Conservation (phyloP, 2,888 invertebrate genomes). For the Brenthis daphne region DNA sequence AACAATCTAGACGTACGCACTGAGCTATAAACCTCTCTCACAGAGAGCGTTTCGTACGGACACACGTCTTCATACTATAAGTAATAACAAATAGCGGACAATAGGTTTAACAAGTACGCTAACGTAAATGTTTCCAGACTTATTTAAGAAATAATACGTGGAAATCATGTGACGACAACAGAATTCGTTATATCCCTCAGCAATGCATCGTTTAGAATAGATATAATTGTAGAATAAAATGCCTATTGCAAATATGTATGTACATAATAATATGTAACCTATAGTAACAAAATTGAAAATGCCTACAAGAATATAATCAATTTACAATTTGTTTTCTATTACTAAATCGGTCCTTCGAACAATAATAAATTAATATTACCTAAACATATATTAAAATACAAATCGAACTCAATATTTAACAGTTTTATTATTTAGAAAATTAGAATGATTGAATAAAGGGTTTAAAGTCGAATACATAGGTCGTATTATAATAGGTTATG, state of each 20-base stretch:
- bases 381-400: too few relatives aligned
- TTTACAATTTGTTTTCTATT: background rate
- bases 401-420: too few relatives aligned
- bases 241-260: background rate
- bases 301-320: too few relatives aligned
- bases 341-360: too few relatives aligned
- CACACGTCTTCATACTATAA: background rate
- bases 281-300: too few relatives aligned
- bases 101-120: slow-evolving; percentile 22
- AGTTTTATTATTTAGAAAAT: too few relatives aligned
- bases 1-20: slow-evolving; percentile 43
- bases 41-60: background rate
- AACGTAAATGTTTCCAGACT: slow-evolving; percentile 34
- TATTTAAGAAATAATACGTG: slow-evolving; percentile 40
- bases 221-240: background rate
- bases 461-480: too few relatives aligned
- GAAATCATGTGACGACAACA: slow-evolving; percentile 38
- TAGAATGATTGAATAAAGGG: too few relatives aligned
- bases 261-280: too few relatives aligned
- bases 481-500: too few relatives aligned
- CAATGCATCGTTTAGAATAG: slow-evolving; percentile 12
- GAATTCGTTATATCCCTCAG: slow-evolving; percentile 32
- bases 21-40: background rate
- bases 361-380: too few relatives aligned
- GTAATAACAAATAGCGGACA: slow-evolving; percentile 11